phyloP scores from a whole-genome alignment of 1,140 invertebrate species.

The Orussus abietinus region DNA sequence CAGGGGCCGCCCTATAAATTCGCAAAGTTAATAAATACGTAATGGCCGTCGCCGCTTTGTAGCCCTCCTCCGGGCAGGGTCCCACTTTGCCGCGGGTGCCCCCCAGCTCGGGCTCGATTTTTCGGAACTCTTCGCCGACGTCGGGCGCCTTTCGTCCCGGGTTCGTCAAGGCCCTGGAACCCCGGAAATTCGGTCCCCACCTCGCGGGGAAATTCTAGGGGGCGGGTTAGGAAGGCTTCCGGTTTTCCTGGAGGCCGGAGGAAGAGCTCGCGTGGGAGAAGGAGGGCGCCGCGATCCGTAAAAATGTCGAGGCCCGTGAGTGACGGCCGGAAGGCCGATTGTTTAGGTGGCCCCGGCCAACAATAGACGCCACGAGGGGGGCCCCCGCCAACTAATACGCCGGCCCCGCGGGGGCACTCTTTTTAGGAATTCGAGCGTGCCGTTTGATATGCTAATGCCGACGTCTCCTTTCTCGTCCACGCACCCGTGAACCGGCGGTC shows the following conservation, averaged over 20 bases:
- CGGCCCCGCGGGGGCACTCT: slow-evolving; percentile 39
- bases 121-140: no score
- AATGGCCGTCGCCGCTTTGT: slow-evolving; percentile 54
- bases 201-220: no score
- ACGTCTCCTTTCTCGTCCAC: slow-evolving; percentile 39
- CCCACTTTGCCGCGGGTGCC: slow-evolving; percentile 42
- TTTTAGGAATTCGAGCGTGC: slow-evolving; percentile 47
- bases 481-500: slow-evolving; percentile 16
- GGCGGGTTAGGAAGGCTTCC: no score
- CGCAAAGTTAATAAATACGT: slow-evolving; percentile 56
- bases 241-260: no score
- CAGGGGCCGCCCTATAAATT: slow-evolving; percentile 55
- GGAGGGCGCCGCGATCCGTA: slow-evolving; percentile 49
- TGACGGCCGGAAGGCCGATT: slow-evolving; percentile 55
- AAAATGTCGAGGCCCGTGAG: slow-evolving; percentile 50
- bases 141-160: no score
- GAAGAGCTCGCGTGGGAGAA: no score
- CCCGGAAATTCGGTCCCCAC: no score
- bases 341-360: slow-evolving; percentile 51
- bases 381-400: slow-evolving; percentile 23
- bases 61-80: slow-evolving; percentile 40
- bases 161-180: no score
- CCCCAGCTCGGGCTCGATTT: no score
- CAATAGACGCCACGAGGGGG: slow-evolving; percentile 38
- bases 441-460: slow-evolving; percentile 44